These are phyloP conservation scores for Thamnophis elegans DNA, from an alignment of 2,797 vertebrate genomes.

Conservation along the genomic window DNA sequence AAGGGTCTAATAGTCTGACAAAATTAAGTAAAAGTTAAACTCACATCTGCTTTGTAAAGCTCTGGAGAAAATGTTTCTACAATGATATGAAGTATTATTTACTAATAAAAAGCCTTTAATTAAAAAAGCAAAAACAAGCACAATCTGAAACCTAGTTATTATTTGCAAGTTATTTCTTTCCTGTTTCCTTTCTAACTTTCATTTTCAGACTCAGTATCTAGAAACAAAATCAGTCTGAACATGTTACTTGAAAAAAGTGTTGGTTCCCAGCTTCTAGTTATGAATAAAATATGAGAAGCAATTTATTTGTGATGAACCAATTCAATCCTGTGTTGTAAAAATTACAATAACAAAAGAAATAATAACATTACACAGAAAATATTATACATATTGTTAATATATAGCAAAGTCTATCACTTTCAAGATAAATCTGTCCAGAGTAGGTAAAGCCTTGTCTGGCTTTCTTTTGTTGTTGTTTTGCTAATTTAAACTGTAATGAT, in stretches of 20 bases:
- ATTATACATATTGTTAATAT: constrained; percentile 26
- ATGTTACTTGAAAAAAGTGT: constrained; percentile 40
- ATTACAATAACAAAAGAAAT: constrained; percentile 46
- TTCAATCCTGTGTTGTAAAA: constrained; percentile 26
- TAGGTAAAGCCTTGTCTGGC: constrained; percentile 39
- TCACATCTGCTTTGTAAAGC: not conserved
- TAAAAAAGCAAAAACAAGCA: not conserved
- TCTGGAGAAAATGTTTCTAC: not conserved
- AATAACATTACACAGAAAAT: not conserved
- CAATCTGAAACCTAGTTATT: not conserved
- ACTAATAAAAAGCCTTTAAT: not conserved
- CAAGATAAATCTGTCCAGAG: constrained; percentile 33
- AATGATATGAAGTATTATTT: not conserved
- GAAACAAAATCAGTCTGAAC: constrained; percentile 37
- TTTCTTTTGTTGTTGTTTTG: constrained; percentile 23
- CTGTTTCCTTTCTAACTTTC: not conserved
- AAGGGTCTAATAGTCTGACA: not conserved
- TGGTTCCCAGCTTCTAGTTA: constrained; percentile 33
- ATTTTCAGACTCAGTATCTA: constrained; percentile 6
- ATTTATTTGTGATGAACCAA: constrained; percentile 32
- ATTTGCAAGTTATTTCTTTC: not conserved
- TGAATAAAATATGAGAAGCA: constrained; percentile 39
- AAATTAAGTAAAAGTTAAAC: not conserved
- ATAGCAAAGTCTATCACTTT: constrained; percentile 14
- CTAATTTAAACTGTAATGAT: constrained; percentile 43